Conservation (phyloP, 2,113 vertebrate species). For the Barbus barbus region DNA sequence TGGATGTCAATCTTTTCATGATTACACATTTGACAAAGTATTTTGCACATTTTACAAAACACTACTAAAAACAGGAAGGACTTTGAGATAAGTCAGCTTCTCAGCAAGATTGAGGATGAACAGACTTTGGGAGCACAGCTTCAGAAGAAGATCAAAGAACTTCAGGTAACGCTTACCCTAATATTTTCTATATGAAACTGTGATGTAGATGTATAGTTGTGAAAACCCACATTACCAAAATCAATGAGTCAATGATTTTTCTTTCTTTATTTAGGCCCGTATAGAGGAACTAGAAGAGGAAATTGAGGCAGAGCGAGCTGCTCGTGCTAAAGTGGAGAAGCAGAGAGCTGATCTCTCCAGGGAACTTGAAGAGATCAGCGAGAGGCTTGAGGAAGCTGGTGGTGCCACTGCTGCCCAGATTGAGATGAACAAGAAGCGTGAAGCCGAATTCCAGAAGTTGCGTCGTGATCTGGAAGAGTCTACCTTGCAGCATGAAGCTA, state of each 20-base stretch:
- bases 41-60: background rate
- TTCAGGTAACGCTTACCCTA: constrained; percentile 23
- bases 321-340: constrained; percentile 76
- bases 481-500: constrained; percentile 74
- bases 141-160: constrained; percentile 76
- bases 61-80: constrained; percentile 70
- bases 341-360: constrained; percentile 82
- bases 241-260: too few species aligned
- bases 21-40: background rate
- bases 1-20: background rate
- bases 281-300: constrained; percentile 63
- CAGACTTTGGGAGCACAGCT: constrained; percentile 61
- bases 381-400: constrained; percentile 75
- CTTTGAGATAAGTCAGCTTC: constrained; percentile 76
- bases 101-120: constrained; percentile 79
- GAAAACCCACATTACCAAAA: background rate
- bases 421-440: constrained; percentile 77
- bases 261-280: constrained; percentile 60
- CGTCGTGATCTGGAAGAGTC: constrained; percentile 87
- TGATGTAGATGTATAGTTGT: too few species aligned
- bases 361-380: constrained; percentile 91
- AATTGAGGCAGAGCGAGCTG: too few species aligned
- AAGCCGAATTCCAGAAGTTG: constrained; percentile 83
- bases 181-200: background rate
- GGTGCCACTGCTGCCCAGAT: constrained; percentile 74